These are phyloP conservation scores for Adoxophyes honmai DNA, from an alignment of 1,140 invertebrate genomes.

Conservation along the genomic window DNA sequence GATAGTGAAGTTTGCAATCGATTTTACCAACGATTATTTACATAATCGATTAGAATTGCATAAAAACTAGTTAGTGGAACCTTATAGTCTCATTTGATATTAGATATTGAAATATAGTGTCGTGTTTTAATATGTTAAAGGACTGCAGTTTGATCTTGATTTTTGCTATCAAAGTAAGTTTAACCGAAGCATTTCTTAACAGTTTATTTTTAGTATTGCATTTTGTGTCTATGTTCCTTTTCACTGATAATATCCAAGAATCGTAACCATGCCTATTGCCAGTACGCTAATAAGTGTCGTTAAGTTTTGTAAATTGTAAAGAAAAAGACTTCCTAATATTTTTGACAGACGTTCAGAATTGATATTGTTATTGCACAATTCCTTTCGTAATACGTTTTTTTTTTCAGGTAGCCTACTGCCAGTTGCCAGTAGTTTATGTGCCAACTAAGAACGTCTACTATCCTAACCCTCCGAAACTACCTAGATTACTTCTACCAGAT, in stretches of 20 bases:
- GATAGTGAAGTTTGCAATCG: conserved; percentile 11
- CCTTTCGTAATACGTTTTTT: not conserved
- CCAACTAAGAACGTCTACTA: not conserved
- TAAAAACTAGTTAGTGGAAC: not conserved
- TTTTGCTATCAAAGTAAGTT: conserved; percentile 3
- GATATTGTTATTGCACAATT: too few relatives aligned
- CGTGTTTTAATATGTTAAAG: not conserved
- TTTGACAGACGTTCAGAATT: too few relatives aligned
- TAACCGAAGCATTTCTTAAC: too few relatives aligned
- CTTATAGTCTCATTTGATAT: not conserved
- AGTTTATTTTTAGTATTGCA: too few relatives aligned
- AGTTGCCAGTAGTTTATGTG: not conserved
- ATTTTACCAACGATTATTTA: not conserved
- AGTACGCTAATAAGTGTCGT: too few relatives aligned
- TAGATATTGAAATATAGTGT: not conserved
- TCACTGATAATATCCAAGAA: too few relatives aligned
- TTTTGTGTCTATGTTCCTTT: too few relatives aligned
- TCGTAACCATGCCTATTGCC: too few relatives aligned
- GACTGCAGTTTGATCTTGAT: not conserved
- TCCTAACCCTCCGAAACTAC: conserved; percentile 2
- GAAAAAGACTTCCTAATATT: too few relatives aligned
- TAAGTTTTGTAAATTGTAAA: too few relatives aligned
- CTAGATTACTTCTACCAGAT: not conserved
- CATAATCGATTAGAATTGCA: conserved; percentile 3
- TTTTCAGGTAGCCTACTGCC: not conserved